Percentiles rank a stretch among this genome's conserved stretches.
phyloP scores from a whole-genome alignment of 2,888 invertebrate genomes.

The Caenorhabditis becei region DNA sequence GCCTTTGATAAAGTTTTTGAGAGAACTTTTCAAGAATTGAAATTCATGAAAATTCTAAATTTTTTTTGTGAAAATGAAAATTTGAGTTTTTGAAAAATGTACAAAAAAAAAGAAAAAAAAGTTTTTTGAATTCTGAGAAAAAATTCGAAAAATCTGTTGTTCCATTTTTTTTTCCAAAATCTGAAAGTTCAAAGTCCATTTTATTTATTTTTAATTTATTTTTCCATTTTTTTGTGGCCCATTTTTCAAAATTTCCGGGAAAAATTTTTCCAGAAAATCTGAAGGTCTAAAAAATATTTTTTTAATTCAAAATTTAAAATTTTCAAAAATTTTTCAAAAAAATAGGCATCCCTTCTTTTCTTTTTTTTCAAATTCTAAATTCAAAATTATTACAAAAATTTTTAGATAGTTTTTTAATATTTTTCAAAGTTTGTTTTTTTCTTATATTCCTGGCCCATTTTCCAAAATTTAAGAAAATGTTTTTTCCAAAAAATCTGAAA shows the following conservation, averaged over 20 bases:
- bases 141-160: not conserved
- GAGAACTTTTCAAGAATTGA: no score
- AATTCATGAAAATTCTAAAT: no score
- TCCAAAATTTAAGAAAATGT: no score
- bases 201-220: not conserved
- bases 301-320: not conserved
- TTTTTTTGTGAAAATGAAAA: no score
- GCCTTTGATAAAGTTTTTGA: no score
- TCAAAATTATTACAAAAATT: not conserved
- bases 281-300: no score
- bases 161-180: no score
- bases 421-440: not conserved
- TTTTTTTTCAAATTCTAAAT: not conserved
- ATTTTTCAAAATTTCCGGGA: conserved; percentile 2
- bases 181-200: not conserved
- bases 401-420: no score
- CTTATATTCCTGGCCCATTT: not conserved
- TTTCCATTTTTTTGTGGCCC: no score
- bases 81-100: not conserved
- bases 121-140: not conserved
- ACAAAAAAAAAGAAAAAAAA: no score
- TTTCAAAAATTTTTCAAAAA: not conserved
- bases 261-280: no score
- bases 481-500: no score
- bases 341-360: not conserved